Conservation (phyloP, 2,888 invertebrate genomes). For the Sepiola atlantica region DNA sequence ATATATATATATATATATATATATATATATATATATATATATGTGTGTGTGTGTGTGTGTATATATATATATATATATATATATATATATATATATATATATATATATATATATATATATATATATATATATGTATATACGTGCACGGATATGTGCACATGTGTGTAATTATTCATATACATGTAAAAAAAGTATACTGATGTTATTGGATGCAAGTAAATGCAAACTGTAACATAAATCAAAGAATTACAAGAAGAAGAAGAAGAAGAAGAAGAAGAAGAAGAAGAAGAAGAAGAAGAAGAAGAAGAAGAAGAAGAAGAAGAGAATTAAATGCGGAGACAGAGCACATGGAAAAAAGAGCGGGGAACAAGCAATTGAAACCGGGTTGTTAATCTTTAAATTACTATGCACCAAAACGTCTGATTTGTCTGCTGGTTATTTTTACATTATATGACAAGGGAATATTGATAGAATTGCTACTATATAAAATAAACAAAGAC, state of each 20-base stretch:
- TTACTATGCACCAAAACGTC: background rate
- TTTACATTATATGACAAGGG: background rate
- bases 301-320: background rate
- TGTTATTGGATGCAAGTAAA: background rate
- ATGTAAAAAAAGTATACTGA: background rate
- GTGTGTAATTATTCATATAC: no score
- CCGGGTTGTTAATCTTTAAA: conserved; percentile 3
- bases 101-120: no score
- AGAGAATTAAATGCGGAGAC: background rate
- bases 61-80: no score
- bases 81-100: no score
- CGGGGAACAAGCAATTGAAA: background rate
- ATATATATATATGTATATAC: no score
- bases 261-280: background rate
- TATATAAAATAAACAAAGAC: background rate
- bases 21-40: background rate
- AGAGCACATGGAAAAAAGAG: background rate
- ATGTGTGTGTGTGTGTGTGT: background rate
- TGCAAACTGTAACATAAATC: background rate
- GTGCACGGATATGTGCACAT: no score
- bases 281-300: background rate
- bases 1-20: no score
- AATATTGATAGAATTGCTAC: background rate
- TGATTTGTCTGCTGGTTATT: background rate
- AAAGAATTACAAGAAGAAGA: background rate